phyloP scores from a whole-genome alignment of 2,113 vertebrate species.

The Ailuropoda melanoleuca region DNA sequence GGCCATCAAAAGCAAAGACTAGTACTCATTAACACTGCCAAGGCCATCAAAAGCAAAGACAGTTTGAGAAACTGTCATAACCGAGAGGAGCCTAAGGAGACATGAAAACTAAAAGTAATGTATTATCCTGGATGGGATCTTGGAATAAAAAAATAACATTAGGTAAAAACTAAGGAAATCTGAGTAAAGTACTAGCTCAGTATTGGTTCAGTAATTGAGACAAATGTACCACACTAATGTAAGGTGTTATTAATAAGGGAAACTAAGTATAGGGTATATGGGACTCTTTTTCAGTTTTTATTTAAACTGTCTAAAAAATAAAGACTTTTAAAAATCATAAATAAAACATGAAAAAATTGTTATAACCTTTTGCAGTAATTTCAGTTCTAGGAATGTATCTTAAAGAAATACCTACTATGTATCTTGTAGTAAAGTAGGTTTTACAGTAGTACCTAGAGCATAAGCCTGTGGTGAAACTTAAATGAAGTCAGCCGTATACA shows the following conservation, averaged over 20 bases:
- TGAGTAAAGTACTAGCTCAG: background rate
- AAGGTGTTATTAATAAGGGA: background rate
- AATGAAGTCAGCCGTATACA: background rate
- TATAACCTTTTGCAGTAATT: background rate
- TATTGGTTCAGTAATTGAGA: background rate
- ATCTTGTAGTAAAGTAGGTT: background rate
- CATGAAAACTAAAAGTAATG: background rate
- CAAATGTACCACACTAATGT: background rate
- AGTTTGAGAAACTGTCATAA: background rate
- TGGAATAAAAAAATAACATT: background rate
- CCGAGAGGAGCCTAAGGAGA: background rate
- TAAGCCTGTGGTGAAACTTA: background rate
- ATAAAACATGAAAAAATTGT: background rate
- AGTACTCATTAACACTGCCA: background rate
- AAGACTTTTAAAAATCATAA: background rate
- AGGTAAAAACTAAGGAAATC: background rate
- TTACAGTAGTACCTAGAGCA: background rate
- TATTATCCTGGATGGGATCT: background rate
- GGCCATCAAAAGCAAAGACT: background rate
- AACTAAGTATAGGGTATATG: background rate
- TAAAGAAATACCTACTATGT: background rate
- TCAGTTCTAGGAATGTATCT: background rate
- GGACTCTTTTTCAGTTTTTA: background rate
- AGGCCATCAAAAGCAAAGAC: background rate
- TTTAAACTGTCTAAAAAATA: background rate